A percentile compares a stretch with the other conserved stretches of the same genome.
These are phyloP conservation scores for Pachyuromys duprasi DNA, from an alignment of 2,797 vertebrate species.

Conservation along the genomic window DNA sequence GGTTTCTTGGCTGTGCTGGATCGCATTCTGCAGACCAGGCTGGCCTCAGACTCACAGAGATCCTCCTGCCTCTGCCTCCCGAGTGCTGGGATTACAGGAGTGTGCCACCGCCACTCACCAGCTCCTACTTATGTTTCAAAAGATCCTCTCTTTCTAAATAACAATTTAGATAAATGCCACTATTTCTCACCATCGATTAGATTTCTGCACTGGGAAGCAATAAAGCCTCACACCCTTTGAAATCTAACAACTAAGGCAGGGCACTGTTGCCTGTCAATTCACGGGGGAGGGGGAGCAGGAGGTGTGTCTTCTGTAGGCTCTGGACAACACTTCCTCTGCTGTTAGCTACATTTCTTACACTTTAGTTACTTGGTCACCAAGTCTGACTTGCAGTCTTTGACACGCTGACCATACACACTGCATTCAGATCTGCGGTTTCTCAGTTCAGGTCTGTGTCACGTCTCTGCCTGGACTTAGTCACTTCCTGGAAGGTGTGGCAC, in stretches of 20 bases:
- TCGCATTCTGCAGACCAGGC: too few species aligned
- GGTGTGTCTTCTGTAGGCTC: background rate
- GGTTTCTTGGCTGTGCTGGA: too few species aligned
- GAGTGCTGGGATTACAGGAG: too few species aligned
- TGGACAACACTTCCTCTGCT: background rate
- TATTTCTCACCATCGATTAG: background rate
- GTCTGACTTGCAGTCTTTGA: background rate
- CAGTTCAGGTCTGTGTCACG: slow-evolving; percentile 29
- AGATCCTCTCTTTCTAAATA: slow-evolving; percentile 9
- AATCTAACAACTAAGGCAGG: background rate
- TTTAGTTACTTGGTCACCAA: slow-evolving; percentile 11
- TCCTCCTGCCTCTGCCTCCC: too few species aligned
- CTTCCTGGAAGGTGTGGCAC: background rate
- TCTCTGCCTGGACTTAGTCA: slow-evolving; percentile 34
- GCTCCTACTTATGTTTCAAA: too few species aligned
- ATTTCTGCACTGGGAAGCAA: background rate
- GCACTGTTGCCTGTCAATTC: background rate
- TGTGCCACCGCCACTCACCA: too few species aligned
- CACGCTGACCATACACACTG: background rate
- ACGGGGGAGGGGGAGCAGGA: background rate
- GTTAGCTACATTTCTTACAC: background rate
- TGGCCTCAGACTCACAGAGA: too few species aligned
- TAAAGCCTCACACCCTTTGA: background rate
- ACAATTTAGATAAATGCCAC: background rate
- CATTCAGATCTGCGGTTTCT: slow-evolving; percentile 11